Conservation (phyloP, 2,888 invertebrate species). For the Neoitamus cyanurus region DNA sequence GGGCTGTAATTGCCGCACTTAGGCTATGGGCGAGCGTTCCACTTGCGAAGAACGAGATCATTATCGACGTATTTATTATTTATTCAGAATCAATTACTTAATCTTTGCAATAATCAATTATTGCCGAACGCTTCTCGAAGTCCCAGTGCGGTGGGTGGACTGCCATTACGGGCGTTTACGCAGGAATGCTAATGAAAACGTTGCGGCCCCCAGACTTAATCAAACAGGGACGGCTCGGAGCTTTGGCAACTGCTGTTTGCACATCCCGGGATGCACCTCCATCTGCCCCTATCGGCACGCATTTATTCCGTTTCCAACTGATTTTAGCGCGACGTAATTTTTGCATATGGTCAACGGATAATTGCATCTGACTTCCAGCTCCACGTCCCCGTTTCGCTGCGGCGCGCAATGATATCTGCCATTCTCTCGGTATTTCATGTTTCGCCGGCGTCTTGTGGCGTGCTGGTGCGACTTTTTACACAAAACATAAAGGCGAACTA, state of each 20-base stretch:
- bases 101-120: conserved; percentile 35
- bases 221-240: background rate
- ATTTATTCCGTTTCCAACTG: background rate
- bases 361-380: background rate
- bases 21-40: conserved; percentile 4
- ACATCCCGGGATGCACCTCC: background rate
- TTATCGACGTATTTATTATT: conserved; percentile 32
- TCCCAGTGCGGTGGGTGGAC: background rate
- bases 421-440: background rate
- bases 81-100: conserved; percentile 38
- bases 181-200: conserved; percentile 9
- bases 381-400: background rate
- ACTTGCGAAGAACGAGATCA: background rate
- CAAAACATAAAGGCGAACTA: conserved; percentile 5
- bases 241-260: background rate
- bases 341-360: background rate
- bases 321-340: background rate
- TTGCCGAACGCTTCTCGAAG: background rate
- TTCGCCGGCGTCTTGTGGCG: background rate
- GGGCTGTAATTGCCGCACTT: conserved; percentile 12
- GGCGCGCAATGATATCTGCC: background rate
- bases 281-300: background rate
- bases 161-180: background rate
- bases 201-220: background rate
- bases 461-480: background rate